Percentiles rank a stretch among this genome's conserved stretches.
Evolutionary conservation across 2,113 vertebrate species (phyloP).

Genomic region (Rhinopomastus cyanomelas): DNA sequence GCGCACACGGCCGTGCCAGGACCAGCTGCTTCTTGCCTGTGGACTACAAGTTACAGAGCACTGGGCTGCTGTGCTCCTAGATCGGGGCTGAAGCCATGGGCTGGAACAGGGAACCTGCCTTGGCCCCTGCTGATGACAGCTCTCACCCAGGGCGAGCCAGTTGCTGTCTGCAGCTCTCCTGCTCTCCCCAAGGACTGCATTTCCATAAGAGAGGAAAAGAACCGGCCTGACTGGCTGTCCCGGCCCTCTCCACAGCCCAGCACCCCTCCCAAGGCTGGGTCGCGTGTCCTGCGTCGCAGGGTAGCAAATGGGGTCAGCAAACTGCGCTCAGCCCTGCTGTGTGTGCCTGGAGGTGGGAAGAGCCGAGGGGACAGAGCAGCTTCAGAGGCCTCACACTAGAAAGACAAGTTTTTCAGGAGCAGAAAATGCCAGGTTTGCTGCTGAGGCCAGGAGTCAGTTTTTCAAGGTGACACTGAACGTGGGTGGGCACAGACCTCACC

Average conservation of each 20-base stretch:
- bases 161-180: not conserved
- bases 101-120: not conserved
- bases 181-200: not conserved
- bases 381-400: not conserved
- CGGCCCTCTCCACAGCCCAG: not conserved
- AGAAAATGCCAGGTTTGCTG: not conserved
- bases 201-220: conserved; percentile 26
- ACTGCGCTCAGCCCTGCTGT: not conserved
- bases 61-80: not conserved
- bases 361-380: not conserved
- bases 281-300: not conserved
- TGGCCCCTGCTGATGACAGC: not conserved
- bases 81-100: not conserved
- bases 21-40: not conserved
- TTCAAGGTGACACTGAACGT: not conserved
- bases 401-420: not conserved
- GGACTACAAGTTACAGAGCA: not conserved
- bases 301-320: not conserved
- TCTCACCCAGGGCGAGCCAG: not conserved
- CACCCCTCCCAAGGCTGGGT: not conserved
- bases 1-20: not conserved
- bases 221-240: conserved; percentile 45
- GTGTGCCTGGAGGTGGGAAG: not conserved
- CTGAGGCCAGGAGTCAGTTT: not conserved
- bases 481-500: not conserved